A percentile compares a stretch with the other conserved stretches of the same genome.
These are phyloP conservation scores for Anseranas semipalmata DNA, from an alignment of 2,113 vertebrate genomes.

Conservation along the genomic window DNA sequence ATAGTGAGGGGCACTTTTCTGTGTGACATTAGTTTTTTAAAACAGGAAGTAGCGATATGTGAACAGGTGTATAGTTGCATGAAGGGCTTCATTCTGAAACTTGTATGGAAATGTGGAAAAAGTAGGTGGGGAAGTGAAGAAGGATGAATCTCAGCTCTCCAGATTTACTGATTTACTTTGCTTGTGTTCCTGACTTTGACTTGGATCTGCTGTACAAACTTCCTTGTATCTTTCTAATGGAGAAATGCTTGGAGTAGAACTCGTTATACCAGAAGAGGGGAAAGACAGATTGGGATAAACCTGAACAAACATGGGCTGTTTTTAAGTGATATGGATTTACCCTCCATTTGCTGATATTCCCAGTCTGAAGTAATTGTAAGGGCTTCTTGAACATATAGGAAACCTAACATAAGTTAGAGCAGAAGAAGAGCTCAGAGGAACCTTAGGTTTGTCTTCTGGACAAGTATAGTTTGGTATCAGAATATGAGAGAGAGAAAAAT, in stretches of 20 bases:
- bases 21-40: background rate
- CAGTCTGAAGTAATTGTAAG: background rate
- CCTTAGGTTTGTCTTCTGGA: background rate
- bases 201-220: background rate
- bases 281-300: background rate
- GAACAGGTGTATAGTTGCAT: background rate
- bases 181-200: background rate
- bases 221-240: background rate
- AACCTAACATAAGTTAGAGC: background rate
- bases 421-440: background rate
- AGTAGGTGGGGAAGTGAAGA: background rate
- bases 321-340: background rate
- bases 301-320: background rate
- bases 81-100: background rate
- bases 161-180: background rate
- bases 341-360: background rate
- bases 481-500: background rate
- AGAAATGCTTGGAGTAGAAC: background rate
- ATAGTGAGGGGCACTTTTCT: background rate
- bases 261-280: accelerated
- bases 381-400: background rate
- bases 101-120: background rate
- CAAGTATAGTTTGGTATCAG: background rate
- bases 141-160: background rate
- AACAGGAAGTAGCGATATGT: background rate